phyloP scores from a whole-genome alignment of 53 echinoderm and acorn worm genomes.

The Paelopatides confundens region DNA sequence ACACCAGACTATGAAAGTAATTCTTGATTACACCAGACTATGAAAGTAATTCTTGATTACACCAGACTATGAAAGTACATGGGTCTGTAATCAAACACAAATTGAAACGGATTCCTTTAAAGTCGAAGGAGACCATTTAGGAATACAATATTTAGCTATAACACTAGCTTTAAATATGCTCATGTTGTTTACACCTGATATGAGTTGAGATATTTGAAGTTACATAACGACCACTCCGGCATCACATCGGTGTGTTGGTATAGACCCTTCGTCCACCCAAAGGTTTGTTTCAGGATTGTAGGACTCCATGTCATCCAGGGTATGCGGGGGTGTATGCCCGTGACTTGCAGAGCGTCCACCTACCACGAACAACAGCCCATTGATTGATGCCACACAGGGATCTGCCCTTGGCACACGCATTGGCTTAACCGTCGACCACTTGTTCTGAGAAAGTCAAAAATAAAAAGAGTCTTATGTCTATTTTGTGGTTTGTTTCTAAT shows the following conservation, averaged over 20 bases:
- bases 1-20: too few relatives aligned
- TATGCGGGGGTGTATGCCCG: conserved; percentile 71
- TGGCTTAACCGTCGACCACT: conserved; percentile 78
- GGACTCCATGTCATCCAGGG: conserved; percentile 82
- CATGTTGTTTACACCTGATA: too few relatives aligned
- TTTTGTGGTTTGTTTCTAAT: too few relatives aligned
- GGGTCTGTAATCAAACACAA: too few relatives aligned
- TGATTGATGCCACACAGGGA: conserved; percentile 75
- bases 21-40: too few relatives aligned
- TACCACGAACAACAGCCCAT: conserved; percentile 83
- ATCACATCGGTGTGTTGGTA: conserved; percentile 89
- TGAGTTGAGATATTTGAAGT: not conserved
- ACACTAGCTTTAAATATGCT: too few relatives aligned
- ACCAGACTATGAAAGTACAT: too few relatives aligned
- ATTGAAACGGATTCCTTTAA: too few relatives aligned
- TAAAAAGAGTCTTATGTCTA: too few relatives aligned
- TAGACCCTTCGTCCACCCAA: conserved; percentile 85
- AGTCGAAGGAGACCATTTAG: too few relatives aligned
- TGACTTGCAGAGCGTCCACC: conserved; percentile 84
- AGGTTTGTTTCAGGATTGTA: conserved; percentile 81
- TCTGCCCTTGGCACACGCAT: conserved; percentile 78
- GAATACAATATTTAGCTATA: too few relatives aligned
- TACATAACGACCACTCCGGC: conserved; percentile 78
- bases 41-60: too few relatives aligned
- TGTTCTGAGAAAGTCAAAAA: conserved; percentile 56